Base-by-base conservation (phyloP, 1,140 invertebrate genomes). In the Camponotus vicinus region DNA sequence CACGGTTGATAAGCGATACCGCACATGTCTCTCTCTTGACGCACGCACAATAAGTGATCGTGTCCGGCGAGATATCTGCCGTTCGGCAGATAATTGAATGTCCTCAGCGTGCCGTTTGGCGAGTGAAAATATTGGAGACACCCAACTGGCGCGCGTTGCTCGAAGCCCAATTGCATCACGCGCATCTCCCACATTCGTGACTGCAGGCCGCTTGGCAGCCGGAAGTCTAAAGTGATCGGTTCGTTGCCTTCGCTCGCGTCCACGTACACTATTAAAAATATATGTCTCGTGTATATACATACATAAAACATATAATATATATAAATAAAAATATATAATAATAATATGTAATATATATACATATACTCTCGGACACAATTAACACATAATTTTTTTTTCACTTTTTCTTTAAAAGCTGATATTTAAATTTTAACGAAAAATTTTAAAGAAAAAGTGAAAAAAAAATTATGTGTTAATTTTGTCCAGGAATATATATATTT, bases 11-110 rank as follows among this genome's bases (percentile, higher is more conserved):
- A 98, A 1, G 96, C 95, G n/a, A 98, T 96, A 11, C 97, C 97
- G 90, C 97, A 98, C 96, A 97, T 97, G 0, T 96, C 96, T 13
- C 93, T 91, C 90, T 97, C 97, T 88, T 97, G 97, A 15, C 97
- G 94, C 61, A 98, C 95, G 90, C 97, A 98, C n/a, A 97, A 96
- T 61, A 96, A 95, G 93, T 98, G 98, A 91, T 98, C 96, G 88
- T 98, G 97, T 86, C 96, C 95, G 0, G 98, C 97, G n/a, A 98
- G 93, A 88, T 97, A 97, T 3, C 97, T 95, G 0, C 97, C 97
- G 92, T 98, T 98, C 3, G 97, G 96, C 1, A 97, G 96, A 91
- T 97, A 98, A 93, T 98, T 98, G 92, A 98, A 96, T 0, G 97
- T 98, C 92, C 97, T 96, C 59, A 97, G 95, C 2, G 96, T 96